Evolutionary conservation across 2,888 invertebrate species (phyloP).

Genomic region (Coecobrya sp.): DNA sequence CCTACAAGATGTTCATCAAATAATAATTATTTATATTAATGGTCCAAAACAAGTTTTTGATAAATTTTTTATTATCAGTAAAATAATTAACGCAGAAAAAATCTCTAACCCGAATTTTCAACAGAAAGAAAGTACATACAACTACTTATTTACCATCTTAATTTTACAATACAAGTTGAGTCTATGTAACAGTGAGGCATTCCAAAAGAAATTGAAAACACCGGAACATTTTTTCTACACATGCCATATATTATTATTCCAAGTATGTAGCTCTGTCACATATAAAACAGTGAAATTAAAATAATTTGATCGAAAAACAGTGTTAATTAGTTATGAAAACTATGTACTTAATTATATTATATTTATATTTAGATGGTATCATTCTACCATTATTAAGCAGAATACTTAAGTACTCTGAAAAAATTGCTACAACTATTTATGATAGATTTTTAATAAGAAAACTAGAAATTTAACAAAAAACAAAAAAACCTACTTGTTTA

Average conservation of each 20-base stretch:
- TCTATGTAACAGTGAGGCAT: neutral
- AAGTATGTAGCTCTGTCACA: too few relatives aligned
- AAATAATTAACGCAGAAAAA: constrained; percentile 23
- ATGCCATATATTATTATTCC: neutral
- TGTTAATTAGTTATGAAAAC: neutral
- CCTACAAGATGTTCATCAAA: constrained; percentile 51
- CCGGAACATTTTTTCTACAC: constrained; percentile 10
- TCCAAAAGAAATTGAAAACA: neutral
- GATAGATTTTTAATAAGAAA: constrained; percentile 27
- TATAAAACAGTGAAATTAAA: too few relatives aligned
- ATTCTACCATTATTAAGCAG: constrained; percentile 24
- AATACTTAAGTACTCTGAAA: constrained; percentile 41
- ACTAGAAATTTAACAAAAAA: neutral
- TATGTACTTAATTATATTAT: neutral
- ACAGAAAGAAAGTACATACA: constrained; percentile 30
- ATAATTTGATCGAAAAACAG: too few relatives aligned
- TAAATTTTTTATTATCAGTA: constrained; percentile 32
- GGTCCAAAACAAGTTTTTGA: constrained; percentile 51
- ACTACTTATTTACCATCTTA: constrained; percentile 21
- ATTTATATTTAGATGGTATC: neutral
- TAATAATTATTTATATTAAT: constrained; percentile 38
- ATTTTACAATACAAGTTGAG: neutral
- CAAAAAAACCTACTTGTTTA: neutral
- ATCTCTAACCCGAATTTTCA: constrained; percentile 72
- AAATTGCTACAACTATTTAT: constrained; percentile 60